phyloP scores from a whole-genome alignment of 2,888 invertebrate genomes.

The Pecten maximus region DNA sequence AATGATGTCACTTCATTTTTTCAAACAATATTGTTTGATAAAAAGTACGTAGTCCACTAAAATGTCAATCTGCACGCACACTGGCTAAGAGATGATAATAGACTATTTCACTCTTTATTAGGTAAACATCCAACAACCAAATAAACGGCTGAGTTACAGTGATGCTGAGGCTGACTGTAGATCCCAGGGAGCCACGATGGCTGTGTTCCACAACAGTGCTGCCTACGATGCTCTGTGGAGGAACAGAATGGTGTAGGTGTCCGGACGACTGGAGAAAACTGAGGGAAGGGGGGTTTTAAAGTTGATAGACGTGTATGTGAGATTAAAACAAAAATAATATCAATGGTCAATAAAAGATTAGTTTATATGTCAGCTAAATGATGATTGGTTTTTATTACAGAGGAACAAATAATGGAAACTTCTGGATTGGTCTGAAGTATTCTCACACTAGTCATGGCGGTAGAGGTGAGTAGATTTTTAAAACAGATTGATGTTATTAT shows the following conservation, averaged over 20 bases:
- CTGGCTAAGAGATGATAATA: too few relatives aligned
- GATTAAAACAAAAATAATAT: too few relatives aligned
- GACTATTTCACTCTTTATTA: constrained; percentile 13
- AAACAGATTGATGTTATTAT: too few relatives aligned
- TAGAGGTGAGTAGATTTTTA: constrained; percentile 13
- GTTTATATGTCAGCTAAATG: too few relatives aligned
- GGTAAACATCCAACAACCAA: constrained; percentile 51
- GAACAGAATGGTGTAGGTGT: constrained; percentile 59
- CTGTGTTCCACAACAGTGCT: constrained; percentile 69
- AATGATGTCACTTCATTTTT: too few relatives aligned
- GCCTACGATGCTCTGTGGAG: constrained; percentile 64
- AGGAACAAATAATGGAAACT: constrained; percentile 54
- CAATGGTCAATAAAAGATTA: too few relatives aligned
- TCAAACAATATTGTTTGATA: too few relatives aligned
- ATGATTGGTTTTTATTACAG: constrained; percentile 49
- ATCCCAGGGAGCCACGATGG: constrained; percentile 68
- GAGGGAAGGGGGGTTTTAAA: too few relatives aligned
- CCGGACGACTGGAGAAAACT: too few relatives aligned
- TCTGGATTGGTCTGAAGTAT: constrained; percentile 74
- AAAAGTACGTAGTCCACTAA: too few relatives aligned
- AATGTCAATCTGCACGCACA: too few relatives aligned
- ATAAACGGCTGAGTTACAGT: constrained; percentile 59
- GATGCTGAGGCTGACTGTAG: constrained; percentile 70
- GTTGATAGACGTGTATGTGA: too few relatives aligned
- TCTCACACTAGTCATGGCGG: background rate